phyloP scores from a whole-genome alignment of 2,888 invertebrate species.

The Synergus japonicus region DNA sequence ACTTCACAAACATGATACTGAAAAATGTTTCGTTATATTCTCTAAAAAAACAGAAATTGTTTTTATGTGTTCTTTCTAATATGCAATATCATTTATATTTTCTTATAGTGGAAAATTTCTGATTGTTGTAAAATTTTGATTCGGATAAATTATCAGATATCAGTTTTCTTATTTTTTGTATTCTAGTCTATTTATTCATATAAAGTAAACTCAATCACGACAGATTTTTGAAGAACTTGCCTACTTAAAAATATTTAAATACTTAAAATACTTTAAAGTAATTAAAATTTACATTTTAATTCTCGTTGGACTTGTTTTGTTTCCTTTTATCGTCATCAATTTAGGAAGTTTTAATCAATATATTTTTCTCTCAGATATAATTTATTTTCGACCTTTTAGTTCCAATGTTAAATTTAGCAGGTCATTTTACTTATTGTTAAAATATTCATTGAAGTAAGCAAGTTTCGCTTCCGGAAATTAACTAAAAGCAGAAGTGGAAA shows the following conservation, averaged over 20 bases:
- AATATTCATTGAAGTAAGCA: conserved; percentile 14
- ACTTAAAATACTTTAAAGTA: background rate
- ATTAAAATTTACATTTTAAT: too few species aligned
- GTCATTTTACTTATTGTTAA: background rate
- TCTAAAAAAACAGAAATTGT: background rate
- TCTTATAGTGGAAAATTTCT: background rate
- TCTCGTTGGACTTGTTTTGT: too few species aligned
- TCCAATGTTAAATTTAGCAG: too few species aligned
- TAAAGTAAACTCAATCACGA: background rate
- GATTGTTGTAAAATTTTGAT: background rate
- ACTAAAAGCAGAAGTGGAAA: background rate
- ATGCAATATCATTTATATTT: background rate
- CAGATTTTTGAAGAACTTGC: conserved; percentile 6
- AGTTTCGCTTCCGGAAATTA: conserved; percentile 1
- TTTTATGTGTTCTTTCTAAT: background rate
- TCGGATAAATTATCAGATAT: conserved; percentile 12
- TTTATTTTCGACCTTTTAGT: background rate
- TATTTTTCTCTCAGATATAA: background rate
- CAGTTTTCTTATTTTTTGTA: conserved; percentile 5
- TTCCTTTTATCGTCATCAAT: too few species aligned
- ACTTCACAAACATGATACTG: conserved; percentile 15
- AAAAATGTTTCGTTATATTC: background rate
- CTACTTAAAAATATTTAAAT: background rate
- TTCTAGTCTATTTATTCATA: conserved; percentile 7
- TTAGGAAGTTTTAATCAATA: background rate